phyloP scores from a whole-genome alignment of 2,113 vertebrate species.

The Gopherus evgoodei region DNA sequence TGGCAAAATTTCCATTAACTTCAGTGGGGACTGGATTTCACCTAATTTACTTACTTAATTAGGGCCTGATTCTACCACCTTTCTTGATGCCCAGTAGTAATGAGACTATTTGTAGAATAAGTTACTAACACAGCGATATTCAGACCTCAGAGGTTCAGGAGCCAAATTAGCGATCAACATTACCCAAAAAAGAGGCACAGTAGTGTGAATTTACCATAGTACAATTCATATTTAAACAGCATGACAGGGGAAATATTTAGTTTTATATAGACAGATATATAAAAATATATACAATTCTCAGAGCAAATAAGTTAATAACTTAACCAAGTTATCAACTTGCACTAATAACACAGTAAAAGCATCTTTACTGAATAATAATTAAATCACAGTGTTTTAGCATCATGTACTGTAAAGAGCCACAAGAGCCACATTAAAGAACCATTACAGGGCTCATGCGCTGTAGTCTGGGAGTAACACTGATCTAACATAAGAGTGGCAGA shows the following conservation, averaged over 20 bases:
- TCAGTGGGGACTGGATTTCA: not conserved
- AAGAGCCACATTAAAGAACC: not conserved
- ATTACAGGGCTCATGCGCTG: not conserved
- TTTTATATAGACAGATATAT: no score
- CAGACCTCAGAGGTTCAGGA: not conserved
- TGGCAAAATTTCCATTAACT: not conserved
- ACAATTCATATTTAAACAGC: not conserved
- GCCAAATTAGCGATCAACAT: not conserved
- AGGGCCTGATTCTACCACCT: not conserved
- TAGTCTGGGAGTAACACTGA: not conserved
- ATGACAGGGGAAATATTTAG: not conserved
- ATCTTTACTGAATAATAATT: not conserved
- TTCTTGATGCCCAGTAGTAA: not conserved
- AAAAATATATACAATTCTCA: no score
- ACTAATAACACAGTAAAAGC: not conserved
- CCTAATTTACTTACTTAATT: not conserved
- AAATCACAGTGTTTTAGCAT: not conserved
- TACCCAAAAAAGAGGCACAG: not conserved
- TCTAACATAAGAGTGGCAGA: not conserved
- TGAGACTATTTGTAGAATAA: not conserved
- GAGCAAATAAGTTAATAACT: not conserved
- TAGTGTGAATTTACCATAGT: not conserved
- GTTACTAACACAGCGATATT: not conserved
- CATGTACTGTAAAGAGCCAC: not conserved
- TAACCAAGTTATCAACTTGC: no score